Percentiles rank a stretch among this genome's conserved stretches.
These are phyloP conservation scores for Tiliqua scincoides DNA, from an alignment of 2,113 vertebrate genomes.

Conservation along the genomic window DNA sequence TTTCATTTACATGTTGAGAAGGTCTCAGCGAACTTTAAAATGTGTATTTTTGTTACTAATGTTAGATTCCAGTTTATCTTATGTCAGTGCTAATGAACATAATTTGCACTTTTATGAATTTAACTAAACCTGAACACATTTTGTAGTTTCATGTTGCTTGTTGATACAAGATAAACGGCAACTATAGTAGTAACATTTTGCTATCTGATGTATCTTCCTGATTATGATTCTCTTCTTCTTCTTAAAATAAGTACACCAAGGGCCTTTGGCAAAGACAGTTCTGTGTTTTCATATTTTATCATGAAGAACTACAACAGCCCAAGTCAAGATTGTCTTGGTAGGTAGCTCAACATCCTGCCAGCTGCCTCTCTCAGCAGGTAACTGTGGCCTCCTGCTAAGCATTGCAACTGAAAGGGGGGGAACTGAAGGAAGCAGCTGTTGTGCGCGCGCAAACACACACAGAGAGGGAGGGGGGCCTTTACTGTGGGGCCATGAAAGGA, in stretches of 20 bases:
- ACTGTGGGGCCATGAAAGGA: background rate
- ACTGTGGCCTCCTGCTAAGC: constrained; percentile 6
- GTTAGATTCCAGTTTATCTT: background rate
- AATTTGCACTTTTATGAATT: background rate
- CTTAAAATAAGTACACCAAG: background rate
- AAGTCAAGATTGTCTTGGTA: background rate
- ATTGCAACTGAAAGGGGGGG: background rate
- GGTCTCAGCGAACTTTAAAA: background rate
- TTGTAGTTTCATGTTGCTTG: background rate
- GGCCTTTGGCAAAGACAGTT: constrained; percentile 6
- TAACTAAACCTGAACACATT: background rate
- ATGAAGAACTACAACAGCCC: background rate
- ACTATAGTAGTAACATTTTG: background rate
- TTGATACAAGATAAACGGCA: background rate
- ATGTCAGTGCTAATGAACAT: background rate
- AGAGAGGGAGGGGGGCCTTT: background rate
- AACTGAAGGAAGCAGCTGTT: constrained; percentile 15
- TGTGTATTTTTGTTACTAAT: background rate
- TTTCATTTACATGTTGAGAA: background rate
- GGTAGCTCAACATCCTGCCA: background rate
- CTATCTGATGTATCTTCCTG: background rate
- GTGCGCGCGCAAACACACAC: no score
- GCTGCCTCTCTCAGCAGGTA: background rate
- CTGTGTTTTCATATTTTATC: background rate
- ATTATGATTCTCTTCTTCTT: background rate